Percentiles rank a stretch among this genome's conserved stretches.
phyloP scores from a whole-genome alignment of 2,113 vertebrate species.

The Rhegmatorhina hoffmannsi region DNA sequence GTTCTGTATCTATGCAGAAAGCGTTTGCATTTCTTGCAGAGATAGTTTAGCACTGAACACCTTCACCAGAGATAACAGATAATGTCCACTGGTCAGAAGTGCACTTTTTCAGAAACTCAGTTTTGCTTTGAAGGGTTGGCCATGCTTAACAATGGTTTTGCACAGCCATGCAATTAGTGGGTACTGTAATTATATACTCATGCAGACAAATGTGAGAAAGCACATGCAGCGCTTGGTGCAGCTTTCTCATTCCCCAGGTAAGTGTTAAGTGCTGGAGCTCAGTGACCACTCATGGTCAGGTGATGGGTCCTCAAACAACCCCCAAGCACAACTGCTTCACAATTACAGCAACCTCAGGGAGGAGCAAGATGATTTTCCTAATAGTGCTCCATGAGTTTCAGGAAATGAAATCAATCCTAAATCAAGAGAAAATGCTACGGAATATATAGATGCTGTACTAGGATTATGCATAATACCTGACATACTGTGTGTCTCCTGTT shows the following conservation, averaged over 20 bases:
- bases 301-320: background rate
- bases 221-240: background rate
- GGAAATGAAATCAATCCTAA: background rate
- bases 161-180: background rate
- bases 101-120: background rate
- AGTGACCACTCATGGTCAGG: background rate
- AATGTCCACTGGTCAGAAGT: background rate
- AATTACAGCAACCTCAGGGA: background rate
- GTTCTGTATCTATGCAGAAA: background rate
- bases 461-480: background rate
- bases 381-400: background rate
- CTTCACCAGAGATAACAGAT: background rate
- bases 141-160: background rate
- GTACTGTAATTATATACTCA: background rate
- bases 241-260: background rate
- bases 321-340: background rate
- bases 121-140: background rate
- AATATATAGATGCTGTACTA: background rate
- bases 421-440: background rate
- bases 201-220: background rate
- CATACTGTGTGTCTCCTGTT: background rate
- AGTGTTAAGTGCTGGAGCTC: background rate
- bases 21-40: background rate
- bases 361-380: background rate
- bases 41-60: background rate